phyloP scores from a whole-genome alignment of 2,797 vertebrate species.

The Intellagama lesueurii region DNA sequence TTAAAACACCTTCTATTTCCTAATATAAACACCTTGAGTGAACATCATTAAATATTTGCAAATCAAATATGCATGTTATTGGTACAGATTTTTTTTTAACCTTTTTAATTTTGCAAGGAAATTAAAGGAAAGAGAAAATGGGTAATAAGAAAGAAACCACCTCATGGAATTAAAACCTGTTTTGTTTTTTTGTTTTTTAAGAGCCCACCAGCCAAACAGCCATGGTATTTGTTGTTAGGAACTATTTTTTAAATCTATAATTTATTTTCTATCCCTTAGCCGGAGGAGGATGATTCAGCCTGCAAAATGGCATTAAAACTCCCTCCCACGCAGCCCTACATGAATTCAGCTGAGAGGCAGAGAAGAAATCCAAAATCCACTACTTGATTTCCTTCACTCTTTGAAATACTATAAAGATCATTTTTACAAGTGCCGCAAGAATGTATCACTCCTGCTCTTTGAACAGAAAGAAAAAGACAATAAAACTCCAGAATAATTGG shows the following conservation, averaged over 20 bases:
- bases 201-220: not conserved
- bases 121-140: constrained; percentile 7
- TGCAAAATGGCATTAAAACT: not conserved
- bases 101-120: constrained; percentile 15
- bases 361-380: not conserved
- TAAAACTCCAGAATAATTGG: not conserved
- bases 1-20: not conserved
- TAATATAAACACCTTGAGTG: not conserved
- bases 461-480: not conserved
- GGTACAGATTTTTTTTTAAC: not conserved
- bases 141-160: not conserved
- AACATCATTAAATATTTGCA: not conserved
- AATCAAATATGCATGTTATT: not conserved
- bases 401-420: not conserved
- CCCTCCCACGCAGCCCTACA: not conserved
- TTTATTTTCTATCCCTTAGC: constrained; percentile 38
- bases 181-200: not conserved
- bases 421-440: not conserved
- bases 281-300: constrained; percentile 56
- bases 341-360: constrained; percentile 21
- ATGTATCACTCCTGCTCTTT: not conserved
- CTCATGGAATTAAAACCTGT: not conserved
- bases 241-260: constrained; percentile 29
- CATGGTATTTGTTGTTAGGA: not conserved
- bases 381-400: not conserved